Evolutionary conservation across 2,113 vertebrate genomes (phyloP).

Genomic region (Neotoma lepida): DNA sequence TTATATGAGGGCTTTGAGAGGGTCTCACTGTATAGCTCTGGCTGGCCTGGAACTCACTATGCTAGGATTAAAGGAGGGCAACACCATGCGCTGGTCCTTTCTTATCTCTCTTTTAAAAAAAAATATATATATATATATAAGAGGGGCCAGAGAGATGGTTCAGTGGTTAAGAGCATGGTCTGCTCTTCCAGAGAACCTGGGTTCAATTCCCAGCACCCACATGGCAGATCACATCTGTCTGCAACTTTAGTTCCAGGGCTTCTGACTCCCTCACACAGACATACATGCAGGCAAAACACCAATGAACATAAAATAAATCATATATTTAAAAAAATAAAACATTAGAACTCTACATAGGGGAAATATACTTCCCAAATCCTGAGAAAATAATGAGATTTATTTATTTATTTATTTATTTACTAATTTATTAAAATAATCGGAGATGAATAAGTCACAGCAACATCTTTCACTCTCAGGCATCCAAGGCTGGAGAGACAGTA

Average conservation of each 20-base stretch:
- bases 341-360: neutral
- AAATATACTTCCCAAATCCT: neutral
- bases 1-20: neutral
- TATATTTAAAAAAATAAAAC: slow-evolving; percentile 5
- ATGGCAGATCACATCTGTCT: neutral
- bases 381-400: neutral
- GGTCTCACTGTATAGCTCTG: neutral
- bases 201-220: neutral
- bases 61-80: neutral
- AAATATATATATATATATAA: neutral
- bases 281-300: neutral
- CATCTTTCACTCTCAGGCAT: neutral
- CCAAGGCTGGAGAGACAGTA: neutral
- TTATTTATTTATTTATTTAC: too few species aligned
- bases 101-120: neutral
- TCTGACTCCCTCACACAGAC: neutral
- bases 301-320: neutral
- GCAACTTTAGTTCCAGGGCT: neutral
- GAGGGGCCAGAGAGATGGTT: neutral
- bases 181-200: neutral
- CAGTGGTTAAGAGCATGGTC: neutral
- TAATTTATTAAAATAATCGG: neutral
- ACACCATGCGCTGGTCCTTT: neutral
- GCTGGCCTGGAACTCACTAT: neutral
- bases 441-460: slow-evolving; percentile 17